Conservation (phyloP, 2,113 vertebrate species). For the Sinocyclocheilus grahami region DNA sequence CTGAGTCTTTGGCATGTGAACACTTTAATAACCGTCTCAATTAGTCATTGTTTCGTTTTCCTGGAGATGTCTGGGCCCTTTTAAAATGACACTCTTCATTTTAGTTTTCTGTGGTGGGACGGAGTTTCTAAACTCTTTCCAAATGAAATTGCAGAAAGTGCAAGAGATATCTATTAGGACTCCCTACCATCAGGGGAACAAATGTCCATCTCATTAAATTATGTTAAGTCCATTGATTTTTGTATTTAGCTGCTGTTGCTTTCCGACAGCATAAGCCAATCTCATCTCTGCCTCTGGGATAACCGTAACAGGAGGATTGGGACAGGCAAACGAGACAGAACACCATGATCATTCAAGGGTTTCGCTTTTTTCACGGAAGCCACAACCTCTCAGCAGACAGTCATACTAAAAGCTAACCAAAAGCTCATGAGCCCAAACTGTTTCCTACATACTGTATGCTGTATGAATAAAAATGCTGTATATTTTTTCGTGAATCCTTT, state of each 20-base stretch:
- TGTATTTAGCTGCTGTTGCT: constrained; percentile 62
- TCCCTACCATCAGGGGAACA: constrained; percentile 60
- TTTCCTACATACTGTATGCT: no score
- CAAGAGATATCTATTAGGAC: constrained; percentile 70
- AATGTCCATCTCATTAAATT: constrained; percentile 75
- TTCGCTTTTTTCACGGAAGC: neutral
- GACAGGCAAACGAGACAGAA: neutral
- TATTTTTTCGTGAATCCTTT: neutral
- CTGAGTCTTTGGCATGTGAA: constrained; percentile 11
- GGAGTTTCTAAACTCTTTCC: constrained; percentile 68
- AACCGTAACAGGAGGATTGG: constrained; percentile 45
- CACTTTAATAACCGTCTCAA: constrained; percentile 22
- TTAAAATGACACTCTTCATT: constrained; percentile 17
- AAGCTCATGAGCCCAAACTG: neutral
- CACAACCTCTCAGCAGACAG: neutral
- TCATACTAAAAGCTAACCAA: neutral
- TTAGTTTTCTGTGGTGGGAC: constrained; percentile 20
- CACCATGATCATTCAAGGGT: constrained; percentile 15
- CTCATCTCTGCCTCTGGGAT: constrained; percentile 63
- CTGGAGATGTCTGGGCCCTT: constrained; percentile 9
- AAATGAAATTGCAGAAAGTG: constrained; percentile 70
- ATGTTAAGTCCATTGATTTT: constrained; percentile 72
- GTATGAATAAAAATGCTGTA: no score
- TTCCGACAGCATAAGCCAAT: constrained; percentile 71
- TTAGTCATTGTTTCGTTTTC: constrained; percentile 5